Evolutionary conservation across 2,888 invertebrate genomes (phyloP), one percentile per base, ranked within the genome.

Genomic region (Ochlodes sylvanus): DNA sequence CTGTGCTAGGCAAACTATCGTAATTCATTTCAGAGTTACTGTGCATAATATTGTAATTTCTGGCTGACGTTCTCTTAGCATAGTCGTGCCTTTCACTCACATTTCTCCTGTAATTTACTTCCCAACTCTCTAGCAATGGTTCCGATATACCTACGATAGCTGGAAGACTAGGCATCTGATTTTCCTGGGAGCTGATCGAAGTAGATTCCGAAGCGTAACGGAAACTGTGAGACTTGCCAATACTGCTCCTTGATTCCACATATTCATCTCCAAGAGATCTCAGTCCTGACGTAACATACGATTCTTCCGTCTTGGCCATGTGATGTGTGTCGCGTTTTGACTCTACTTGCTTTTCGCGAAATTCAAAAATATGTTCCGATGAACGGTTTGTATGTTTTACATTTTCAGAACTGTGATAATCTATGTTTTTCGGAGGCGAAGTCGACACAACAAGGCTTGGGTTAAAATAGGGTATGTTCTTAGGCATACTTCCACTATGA

Each of bases 161-260:
- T 15, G 94, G 94, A 58, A 94, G 81, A 81, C 94, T 94, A 19
- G 94, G 93, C 90, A 94, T 87, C 73, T 93, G 93, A 73, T 86
- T 92, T 70, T 93, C 94, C 70, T 93, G 93, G 19, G 91, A 92
- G 73, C 90, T 89, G 66, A 91, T 87, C 3, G 93, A 92, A 66
- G 89, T 83, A 10, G 89, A 84, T 75, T 94, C 94, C 41, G 94
- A 94, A 71, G 94, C 93, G 80, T 94, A 94, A 77, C 95, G 94
- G 85, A 96, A 96, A 78, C 96, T 96, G 72, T 96, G 95, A 2
- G 96, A 96, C 82, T 96, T 96, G 62, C 95, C 94, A 27, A 96
- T 94, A 21, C 95, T 94, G 83, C 94, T 95, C 72, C 94, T 89
- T 38, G 92, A 85, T 77, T 90, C 93, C 34, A 86, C 79, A 68